Percentiles rank a stretch among this genome's conserved stretches.
Conservation (phyloP, 2,113 vertebrate genomes). For the Stegastes partitus region DNA sequence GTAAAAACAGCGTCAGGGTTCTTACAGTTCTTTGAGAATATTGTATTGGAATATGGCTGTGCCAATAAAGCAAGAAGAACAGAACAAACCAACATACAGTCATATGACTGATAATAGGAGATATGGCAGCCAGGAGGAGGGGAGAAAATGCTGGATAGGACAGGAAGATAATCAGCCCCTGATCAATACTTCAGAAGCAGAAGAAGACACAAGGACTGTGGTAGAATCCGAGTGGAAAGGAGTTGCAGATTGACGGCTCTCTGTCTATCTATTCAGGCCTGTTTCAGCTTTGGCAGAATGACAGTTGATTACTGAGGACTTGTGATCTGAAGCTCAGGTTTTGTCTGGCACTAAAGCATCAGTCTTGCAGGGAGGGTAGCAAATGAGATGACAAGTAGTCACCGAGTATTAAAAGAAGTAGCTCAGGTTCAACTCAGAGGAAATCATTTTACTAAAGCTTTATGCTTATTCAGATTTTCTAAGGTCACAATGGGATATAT, state of each 20-base stretch:
- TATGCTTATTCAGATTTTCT: no score
- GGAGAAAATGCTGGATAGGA: no score
- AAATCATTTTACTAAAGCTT: no score
- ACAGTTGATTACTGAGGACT: conserved; percentile 16
- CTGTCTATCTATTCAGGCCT: not conserved
- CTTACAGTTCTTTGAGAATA: no score
- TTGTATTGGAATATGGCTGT: no score
- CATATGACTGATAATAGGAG: no score
- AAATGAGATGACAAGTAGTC: not conserved
- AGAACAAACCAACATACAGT: no score
- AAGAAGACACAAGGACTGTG: not conserved
- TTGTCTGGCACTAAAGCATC: no score
- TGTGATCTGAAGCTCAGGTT: not conserved
- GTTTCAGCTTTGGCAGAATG: not conserved
- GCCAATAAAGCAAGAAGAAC: no score
- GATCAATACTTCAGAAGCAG: not conserved
- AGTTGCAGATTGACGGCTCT: not conserved
- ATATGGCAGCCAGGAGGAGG: no score
- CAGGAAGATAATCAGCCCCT: not conserved
- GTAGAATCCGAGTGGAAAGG: not conserved
- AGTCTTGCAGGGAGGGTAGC: not conserved
- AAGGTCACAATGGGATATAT: no score
- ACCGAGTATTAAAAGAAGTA: not conserved
- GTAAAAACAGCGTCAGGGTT: no score
- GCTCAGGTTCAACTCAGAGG: not conserved